Conservation (phyloP, 2,113 vertebrate genomes). For the Pterocles gutturalis region DNA sequence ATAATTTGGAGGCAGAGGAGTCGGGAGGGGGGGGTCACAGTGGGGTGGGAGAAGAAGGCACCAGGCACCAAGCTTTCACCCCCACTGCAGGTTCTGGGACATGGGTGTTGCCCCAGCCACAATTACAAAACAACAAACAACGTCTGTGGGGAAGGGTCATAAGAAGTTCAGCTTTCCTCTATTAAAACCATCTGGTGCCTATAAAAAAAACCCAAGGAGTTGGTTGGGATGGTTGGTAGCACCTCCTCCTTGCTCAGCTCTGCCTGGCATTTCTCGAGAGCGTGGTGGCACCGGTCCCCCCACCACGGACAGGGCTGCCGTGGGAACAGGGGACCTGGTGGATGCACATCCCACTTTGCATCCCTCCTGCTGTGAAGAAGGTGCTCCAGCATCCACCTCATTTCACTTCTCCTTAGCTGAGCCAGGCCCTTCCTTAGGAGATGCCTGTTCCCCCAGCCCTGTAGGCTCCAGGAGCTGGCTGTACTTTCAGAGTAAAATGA, state of each 20-base stretch:
- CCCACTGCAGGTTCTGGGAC: conserved; percentile 50
- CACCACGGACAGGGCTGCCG: accelerated
- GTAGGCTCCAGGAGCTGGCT: background rate
- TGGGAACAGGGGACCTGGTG: background rate
- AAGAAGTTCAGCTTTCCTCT: conserved; percentile 67
- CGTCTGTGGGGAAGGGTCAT: conserved; percentile 61
- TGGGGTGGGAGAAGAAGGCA: conserved; percentile 8
- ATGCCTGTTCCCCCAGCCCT: background rate
- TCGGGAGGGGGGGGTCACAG: accelerated
- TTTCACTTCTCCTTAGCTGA: background rate
- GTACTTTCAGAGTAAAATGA: background rate
- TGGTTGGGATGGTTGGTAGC: conserved; percentile 43
- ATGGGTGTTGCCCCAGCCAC: conserved; percentile 45
- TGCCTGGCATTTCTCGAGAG: background rate
- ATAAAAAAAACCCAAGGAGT: conserved; percentile 46
- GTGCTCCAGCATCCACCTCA: background rate
- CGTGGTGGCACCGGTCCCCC: background rate
- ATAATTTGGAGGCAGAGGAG: background rate
- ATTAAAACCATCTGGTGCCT: conserved; percentile 71
- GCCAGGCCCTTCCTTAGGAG: background rate
- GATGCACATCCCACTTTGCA: background rate
- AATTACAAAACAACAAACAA: conserved; percentile 67
- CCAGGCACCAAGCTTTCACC: background rate
- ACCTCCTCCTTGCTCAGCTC: background rate
- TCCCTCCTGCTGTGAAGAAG: background rate